These are phyloP conservation scores for Sphenodon punctatus DNA, from an alignment of 2,797 vertebrate genomes.

Conservation along the genomic window DNA sequence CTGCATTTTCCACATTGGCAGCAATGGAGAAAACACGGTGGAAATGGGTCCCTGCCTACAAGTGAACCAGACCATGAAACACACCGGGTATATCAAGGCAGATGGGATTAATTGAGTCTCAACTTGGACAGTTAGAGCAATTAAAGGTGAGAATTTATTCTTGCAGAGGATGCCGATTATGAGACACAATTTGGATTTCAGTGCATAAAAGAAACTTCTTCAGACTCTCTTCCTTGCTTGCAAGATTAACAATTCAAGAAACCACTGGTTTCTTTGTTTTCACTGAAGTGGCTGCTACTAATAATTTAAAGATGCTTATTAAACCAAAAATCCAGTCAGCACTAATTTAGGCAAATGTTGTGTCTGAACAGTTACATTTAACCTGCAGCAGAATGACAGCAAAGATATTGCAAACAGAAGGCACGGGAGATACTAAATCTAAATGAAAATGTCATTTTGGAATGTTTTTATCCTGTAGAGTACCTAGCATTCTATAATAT, in stretches of 20 bases:
- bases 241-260: neutral
- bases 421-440: constrained; percentile 42
- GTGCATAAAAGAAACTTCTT: neutral
- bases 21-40: no score
- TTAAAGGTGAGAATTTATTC: neutral
- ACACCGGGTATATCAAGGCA: neutral
- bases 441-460: constrained; percentile 28
- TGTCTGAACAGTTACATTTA: constrained; percentile 28
- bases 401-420: constrained; percentile 19
- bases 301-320: constrained; percentile 6
- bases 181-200: neutral
- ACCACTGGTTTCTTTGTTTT: neutral
- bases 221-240: neutral
- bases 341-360: neutral
- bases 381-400: neutral
- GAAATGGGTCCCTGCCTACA: no score
- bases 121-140: neutral
- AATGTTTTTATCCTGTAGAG: neutral
- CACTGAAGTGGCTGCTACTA: neutral
- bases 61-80: neutral
- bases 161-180: neutral
- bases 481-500: neutral
- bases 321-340: neutral
- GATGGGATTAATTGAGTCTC: neutral
- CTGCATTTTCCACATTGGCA: no score